phyloP scores from a whole-genome alignment of 2,113 vertebrate genomes.

The Notiomystis cincta region DNA sequence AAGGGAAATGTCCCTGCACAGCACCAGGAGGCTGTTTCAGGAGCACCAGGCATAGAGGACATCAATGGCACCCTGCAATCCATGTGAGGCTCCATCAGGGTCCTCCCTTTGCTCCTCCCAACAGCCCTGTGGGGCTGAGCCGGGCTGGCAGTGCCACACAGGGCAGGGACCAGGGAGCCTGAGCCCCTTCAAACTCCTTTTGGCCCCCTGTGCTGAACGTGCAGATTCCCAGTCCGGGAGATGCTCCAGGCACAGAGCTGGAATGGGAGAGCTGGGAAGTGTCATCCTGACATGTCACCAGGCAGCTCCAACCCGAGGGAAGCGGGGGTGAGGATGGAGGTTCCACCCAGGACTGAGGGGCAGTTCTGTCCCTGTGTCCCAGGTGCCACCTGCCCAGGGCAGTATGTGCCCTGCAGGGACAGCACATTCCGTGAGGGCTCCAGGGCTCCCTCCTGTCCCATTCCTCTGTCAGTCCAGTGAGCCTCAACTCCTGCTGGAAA shows the following conservation, averaged over 20 bases:
- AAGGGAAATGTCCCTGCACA: neutral
- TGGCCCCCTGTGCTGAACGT: neutral
- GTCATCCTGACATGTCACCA: neutral
- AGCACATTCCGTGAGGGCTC: rapidly evolving
- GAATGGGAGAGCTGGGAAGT: neutral
- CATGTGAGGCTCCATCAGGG: neutral
- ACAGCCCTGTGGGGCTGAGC: neutral
- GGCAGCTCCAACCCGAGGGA: neutral
- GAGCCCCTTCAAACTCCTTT: neutral
- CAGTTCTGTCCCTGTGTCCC: neutral
- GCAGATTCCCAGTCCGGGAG: rapidly evolving
- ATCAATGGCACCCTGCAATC: neutral
- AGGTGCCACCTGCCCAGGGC: no score
- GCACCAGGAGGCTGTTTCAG: neutral
- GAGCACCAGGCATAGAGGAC: neutral
- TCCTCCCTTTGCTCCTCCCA: neutral
- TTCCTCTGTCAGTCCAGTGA: neutral
- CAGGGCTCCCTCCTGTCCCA: neutral
- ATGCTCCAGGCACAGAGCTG: neutral
- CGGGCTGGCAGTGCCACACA: neutral
- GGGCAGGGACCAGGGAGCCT: neutral
- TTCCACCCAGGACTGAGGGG: neutral
- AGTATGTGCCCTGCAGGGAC: neutral
- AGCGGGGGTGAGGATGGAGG: neutral
- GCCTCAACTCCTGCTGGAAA: neutral